phyloP scores from a whole-genome alignment of 2,888 invertebrate genomes.

The Caenorhabditis uteleia region DNA sequence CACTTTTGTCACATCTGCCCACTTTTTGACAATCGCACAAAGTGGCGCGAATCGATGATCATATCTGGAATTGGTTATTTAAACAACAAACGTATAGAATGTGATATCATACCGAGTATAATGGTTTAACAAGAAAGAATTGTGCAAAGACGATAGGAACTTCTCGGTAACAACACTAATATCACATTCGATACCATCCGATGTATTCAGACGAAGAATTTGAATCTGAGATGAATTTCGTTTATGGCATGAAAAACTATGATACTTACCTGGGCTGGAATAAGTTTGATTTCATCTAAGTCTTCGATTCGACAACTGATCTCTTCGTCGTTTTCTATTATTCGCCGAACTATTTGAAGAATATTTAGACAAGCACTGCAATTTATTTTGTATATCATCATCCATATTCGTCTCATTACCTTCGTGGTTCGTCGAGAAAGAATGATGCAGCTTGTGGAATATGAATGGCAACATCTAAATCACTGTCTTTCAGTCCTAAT shows the following conservation, averaged over 20 bases:
- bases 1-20: constrained; percentile 40
- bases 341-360: constrained; percentile 35
- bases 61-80: constrained; percentile 13
- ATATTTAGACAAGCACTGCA: constrained; percentile 27
- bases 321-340: constrained; percentile 18
- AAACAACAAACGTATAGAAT: background rate
- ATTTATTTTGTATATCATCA: background rate
- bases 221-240: constrained; percentile 32
- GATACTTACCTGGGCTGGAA: constrained; percentile 17
- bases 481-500: constrained; percentile 31
- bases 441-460: constrained; percentile 32
- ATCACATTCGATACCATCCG: constrained; percentile 40
- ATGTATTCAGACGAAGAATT: constrained; percentile 34
- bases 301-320: constrained; percentile 11
- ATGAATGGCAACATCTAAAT: constrained; percentile 42
- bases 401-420: background rate
- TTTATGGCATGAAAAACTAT: background rate
- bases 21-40: constrained; percentile 43
- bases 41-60: constrained; percentile 25
- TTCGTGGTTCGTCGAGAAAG: background rate
- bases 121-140: constrained; percentile 40
- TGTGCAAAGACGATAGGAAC: constrained; percentile 51
- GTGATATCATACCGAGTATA: constrained; percentile 20
- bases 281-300: constrained; percentile 10
- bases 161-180: constrained; percentile 33